Evolutionary conservation across 2,888 invertebrate species (phyloP).

Genomic region (Lithophane leautieri): DNA sequence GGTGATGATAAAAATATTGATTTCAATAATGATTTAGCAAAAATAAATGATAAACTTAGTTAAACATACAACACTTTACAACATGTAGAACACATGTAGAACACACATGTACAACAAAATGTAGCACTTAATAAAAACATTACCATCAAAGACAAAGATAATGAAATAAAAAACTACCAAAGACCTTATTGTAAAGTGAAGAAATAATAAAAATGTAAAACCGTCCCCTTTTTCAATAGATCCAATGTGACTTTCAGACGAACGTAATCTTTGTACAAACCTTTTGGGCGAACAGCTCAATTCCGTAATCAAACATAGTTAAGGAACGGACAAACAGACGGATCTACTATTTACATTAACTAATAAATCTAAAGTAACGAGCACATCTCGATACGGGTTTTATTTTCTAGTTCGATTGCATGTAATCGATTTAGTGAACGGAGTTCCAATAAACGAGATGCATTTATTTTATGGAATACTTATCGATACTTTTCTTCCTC

Average conservation of each 20-base stretch:
- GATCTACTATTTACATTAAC: constrained; percentile 79
- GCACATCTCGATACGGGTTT: constrained; percentile 73
- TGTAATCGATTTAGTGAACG: constrained; percentile 23
- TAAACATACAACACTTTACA: no score
- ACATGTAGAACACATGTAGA: no score
- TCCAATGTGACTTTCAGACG: constrained; percentile 55
- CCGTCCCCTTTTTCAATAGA: background rate
- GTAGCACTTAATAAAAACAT: background rate
- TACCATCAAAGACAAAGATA: background rate
- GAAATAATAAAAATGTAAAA: background rate
- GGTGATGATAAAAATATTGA: no score
- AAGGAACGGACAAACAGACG: constrained; percentile 78
- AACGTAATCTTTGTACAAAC: constrained; percentile 68
- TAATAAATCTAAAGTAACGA: constrained; percentile 81
- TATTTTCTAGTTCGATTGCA: constrained; percentile 61
- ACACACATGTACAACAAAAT: no score
- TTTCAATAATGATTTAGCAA: no score
- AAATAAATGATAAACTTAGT: no score
- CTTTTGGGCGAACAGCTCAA: constrained; percentile 72
- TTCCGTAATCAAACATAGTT: constrained; percentile 83
- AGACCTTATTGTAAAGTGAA: background rate
- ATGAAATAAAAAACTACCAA: background rate
- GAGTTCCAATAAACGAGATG: background rate
- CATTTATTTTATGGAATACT: constrained; percentile 15
- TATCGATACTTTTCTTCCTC: background rate